These are phyloP conservation scores for Pterostichus madidus DNA, from an alignment of 2,888 invertebrate genomes.

Conservation along the genomic window DNA sequence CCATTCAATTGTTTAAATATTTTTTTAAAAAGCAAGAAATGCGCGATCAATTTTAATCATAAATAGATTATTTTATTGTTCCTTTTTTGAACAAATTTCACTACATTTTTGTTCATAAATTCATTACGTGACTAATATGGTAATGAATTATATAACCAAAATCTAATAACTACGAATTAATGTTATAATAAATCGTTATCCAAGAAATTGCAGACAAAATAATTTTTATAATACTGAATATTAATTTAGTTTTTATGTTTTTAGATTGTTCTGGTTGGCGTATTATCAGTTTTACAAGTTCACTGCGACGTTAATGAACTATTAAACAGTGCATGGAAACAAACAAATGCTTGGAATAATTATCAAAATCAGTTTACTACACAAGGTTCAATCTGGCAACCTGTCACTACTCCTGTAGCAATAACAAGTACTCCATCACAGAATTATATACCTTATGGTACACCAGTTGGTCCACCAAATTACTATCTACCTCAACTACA, in stretches of 20 bases:
- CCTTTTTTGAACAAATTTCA: too few species aligned
- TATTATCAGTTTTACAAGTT: background rate
- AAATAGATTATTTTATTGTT: too few species aligned
- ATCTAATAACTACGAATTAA: too few species aligned
- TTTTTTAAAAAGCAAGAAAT: too few species aligned
- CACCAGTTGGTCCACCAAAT: background rate
- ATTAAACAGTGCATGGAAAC: background rate
- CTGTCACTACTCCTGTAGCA: background rate
- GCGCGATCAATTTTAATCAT: too few species aligned
- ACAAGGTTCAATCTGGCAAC: background rate
- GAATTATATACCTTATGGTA: slow-evolving; percentile 1
- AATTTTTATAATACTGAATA: too few species aligned
- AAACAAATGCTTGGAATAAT: background rate
- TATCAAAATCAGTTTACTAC: background rate
- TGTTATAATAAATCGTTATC: too few species aligned
- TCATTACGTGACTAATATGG: too few species aligned
- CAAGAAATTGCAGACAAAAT: too few species aligned
- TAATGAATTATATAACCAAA: too few species aligned
- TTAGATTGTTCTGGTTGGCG: background rate
- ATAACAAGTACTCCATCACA: background rate
- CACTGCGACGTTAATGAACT: background rate
- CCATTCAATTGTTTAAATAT: too few species aligned
- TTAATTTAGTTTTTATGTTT: background rate
- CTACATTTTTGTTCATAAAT: too few species aligned
- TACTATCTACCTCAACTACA: background rate